Conservation (phyloP, 2,113 vertebrate genomes). For the Dicrurus megarhynchus region DNA sequence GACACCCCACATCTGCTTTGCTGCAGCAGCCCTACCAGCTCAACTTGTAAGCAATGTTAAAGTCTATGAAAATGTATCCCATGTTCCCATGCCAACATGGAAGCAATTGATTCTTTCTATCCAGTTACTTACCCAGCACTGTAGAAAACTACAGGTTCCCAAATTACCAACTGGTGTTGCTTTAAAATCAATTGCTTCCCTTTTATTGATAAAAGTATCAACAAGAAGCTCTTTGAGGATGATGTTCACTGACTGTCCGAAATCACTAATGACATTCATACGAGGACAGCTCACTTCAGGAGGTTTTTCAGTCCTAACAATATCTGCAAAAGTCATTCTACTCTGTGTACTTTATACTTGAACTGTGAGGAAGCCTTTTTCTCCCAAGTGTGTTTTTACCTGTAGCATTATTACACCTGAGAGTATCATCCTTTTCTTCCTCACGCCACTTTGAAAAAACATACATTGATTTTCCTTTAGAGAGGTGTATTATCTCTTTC, state of each 20-base stretch:
- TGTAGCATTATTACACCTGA: neutral
- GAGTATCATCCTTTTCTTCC: neutral
- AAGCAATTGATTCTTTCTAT: neutral
- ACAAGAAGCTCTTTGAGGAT: neutral
- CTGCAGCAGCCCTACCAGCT: neutral
- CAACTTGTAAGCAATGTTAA: neutral
- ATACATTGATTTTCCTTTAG: neutral
- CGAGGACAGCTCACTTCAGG: neutral
- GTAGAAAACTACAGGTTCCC: neutral
- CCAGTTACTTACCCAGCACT: neutral
- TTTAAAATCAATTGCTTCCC: neutral
- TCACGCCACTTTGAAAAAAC: neutral
- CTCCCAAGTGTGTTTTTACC: neutral
- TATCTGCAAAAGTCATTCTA: neutral
- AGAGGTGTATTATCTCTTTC: neutral
- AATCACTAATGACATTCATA: neutral
- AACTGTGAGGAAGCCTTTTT: neutral
- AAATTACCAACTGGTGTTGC: neutral
- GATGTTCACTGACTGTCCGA: neutral
- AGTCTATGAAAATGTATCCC: neutral
- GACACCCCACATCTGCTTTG: neutral
- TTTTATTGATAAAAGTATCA: neutral
- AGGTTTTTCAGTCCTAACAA: neutral
- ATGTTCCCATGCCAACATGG: neutral
- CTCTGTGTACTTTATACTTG: neutral